A percentile compares a stretch with the other conserved stretches of the same genome.
Conservation (phyloP, 2,888 invertebrate species). For the Coecobrya sp. region DNA sequence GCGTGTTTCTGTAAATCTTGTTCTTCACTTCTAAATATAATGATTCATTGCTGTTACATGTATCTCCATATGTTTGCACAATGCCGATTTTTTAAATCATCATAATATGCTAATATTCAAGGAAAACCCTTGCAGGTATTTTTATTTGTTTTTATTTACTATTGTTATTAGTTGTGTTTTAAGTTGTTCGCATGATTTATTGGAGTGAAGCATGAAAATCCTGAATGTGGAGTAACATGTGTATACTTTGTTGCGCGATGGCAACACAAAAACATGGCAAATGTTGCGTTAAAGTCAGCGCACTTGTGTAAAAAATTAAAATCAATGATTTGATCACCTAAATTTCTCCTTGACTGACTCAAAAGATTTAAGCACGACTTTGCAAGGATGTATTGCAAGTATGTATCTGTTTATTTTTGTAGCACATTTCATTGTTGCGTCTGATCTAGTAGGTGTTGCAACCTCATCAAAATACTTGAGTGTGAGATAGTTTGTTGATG, state of each 20-base stretch:
- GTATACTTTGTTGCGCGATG: too few relatives aligned
- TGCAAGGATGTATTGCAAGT: not conserved
- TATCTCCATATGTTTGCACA: not conserved
- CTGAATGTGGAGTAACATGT: not conserved
- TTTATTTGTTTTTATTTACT: too few relatives aligned
- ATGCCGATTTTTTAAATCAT: not conserved
- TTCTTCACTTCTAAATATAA: not conserved
- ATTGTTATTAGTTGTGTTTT: too few relatives aligned
- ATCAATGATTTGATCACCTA: not conserved
- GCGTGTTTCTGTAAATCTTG: slow-evolving; percentile 8
- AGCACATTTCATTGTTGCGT: slow-evolving; percentile 11
- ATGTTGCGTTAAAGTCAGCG: not conserved
- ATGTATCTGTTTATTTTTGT: not conserved
- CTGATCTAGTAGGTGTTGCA: not conserved
- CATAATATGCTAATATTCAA: too few relatives aligned
- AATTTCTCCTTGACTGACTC: not conserved
- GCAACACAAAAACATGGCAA: too few relatives aligned
- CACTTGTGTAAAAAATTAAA: not conserved
- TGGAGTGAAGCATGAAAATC: slow-evolving; percentile 8
- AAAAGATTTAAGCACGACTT: not conserved
- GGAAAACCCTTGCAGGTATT: too few relatives aligned
- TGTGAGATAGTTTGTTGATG: not conserved
- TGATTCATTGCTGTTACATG: not conserved
- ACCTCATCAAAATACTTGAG: not conserved
- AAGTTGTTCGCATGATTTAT: not conserved